Percentiles rank a stretch among this genome's conserved stretches.
phyloP scores from a whole-genome alignment of 2,888 invertebrate genomes.

The Eupithecia insigniata region DNA sequence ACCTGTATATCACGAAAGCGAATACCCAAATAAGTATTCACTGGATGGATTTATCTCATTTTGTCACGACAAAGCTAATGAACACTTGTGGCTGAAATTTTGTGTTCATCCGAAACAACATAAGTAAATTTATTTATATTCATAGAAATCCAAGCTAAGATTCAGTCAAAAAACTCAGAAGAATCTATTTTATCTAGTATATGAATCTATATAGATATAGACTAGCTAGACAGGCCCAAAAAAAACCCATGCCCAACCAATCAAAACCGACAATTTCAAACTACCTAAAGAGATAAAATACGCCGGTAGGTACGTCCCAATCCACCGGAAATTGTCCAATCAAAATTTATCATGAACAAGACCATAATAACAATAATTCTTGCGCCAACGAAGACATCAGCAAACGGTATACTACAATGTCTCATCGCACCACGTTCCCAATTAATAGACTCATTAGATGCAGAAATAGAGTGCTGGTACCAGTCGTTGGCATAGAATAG shows the following conservation, averaged over 20 bases:
- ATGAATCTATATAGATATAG: too few relatives aligned
- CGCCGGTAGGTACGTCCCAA: background rate
- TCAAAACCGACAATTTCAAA: background rate
- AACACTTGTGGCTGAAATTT: background rate
- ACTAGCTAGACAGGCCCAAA: background rate
- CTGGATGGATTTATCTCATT: background rate
- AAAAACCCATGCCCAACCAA: background rate
- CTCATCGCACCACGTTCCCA: constrained; percentile 19
- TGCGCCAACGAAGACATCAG: constrained; percentile 2
- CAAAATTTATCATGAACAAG: background rate
- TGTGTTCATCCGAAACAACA: too few relatives aligned
- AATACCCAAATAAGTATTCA: background rate
- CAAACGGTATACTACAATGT: background rate
- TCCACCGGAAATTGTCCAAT: background rate
- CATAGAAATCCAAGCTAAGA: background rate
- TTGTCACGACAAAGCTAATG: background rate
- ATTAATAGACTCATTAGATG: constrained; percentile 31
- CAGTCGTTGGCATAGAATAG: background rate
- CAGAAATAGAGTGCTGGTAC: constrained; percentile 27
- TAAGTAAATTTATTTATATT: background rate
- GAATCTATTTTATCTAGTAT: too few relatives aligned
- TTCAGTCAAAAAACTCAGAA: too few relatives aligned
- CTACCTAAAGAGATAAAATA: background rate
- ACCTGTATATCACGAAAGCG: background rate
- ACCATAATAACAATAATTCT: background rate